Base-by-base conservation (phyloP, 2,797 vertebrate species). In the Gymnothorax reevesii region DNA sequence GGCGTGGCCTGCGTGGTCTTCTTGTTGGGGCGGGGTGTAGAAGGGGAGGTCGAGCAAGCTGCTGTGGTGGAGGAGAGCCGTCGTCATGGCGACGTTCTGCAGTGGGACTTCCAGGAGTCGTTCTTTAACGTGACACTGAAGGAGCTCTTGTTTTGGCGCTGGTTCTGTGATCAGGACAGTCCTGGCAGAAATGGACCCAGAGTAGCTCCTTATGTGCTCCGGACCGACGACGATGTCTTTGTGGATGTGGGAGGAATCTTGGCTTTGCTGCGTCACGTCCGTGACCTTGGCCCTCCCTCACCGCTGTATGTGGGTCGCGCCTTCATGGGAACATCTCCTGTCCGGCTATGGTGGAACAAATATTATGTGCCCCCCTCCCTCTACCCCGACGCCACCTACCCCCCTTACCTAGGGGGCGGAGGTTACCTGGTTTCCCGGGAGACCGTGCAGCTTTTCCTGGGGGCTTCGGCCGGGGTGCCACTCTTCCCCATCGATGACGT, bases 401-500 rank as follows among this genome's bases (percentile, higher is more conserved):
- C 89, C 33, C 87, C 89, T 1, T 90, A 89, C 15, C 33, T 87
- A 10, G 88, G 89, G 7, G 89, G 89, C 1, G 89, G 87, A 0
- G 89, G 87, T 2, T 90, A 88, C 82, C 86, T 90, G 55, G 55
- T 90, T 25, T 90, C 88, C 73, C 69, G 59, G 13, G 55, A 83
- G 54, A 85, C 89, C 5, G 82, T 89, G 25, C 77, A 7, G 5
- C 83, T 86, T 12, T 83, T 90, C 57, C 57, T 82, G 10, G 54
- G 75, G 0, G 89, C 86, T 22, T 88, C 89, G 9, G 13, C 57
- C 6, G 10, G 0, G 8, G 82, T 88, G 27, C 85, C 85, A 1
- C 88, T 90, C 71, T 89, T 89, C 20, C 88, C 89, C 52, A 90
- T 90, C 4, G 89, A 90, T 49, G 88, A 89, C n/a, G 89, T 77